These are phyloP conservation scores for Coracias cyanogaster DNA, from an alignment of 2,797 vertebrate species.

Conservation along the genomic window DNA sequence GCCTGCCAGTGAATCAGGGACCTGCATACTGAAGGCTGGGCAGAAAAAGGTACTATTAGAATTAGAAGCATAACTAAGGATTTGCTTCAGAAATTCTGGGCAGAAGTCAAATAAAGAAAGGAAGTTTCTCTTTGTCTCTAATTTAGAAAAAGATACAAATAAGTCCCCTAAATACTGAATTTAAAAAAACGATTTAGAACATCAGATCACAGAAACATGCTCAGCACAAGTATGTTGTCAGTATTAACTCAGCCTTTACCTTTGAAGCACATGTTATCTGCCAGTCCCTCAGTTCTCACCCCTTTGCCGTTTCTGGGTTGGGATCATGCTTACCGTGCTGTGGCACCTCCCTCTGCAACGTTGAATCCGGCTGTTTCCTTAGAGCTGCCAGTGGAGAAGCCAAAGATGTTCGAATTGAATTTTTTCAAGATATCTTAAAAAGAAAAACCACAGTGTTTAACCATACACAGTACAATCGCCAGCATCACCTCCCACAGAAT, in stretches of 20 bases:
- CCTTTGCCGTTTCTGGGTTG: background rate
- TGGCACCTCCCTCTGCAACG: constrained; percentile 83
- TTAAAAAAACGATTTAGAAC: background rate
- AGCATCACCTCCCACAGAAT: accelerated
- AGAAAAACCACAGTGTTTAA: background rate
- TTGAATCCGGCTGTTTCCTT: constrained; percentile 84
- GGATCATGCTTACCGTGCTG: constrained; percentile 80
- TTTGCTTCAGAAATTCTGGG: background rate
- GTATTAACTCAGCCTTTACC: background rate
- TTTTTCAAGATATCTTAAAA: constrained; percentile 91
- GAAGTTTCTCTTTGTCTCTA: background rate
- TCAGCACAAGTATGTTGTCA: background rate
- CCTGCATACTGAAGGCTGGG: background rate
- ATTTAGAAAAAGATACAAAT: background rate
- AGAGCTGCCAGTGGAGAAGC: constrained; percentile 83
- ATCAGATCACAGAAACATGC: background rate
- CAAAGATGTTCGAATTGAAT: constrained; percentile 89
- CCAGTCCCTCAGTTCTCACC: background rate
- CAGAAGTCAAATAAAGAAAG: background rate
- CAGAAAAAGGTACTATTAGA: background rate
- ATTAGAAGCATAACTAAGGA: background rate
- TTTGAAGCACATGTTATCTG: no score
- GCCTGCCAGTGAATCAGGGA: background rate
- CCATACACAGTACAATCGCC: background rate
- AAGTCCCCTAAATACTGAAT: background rate